A percentile compares a stretch with the other conserved stretches of the same genome.
Evolutionary conservation across 2,797 vertebrate genomes (phyloP).

Genomic region (Crenuchus spilurus): DNA sequence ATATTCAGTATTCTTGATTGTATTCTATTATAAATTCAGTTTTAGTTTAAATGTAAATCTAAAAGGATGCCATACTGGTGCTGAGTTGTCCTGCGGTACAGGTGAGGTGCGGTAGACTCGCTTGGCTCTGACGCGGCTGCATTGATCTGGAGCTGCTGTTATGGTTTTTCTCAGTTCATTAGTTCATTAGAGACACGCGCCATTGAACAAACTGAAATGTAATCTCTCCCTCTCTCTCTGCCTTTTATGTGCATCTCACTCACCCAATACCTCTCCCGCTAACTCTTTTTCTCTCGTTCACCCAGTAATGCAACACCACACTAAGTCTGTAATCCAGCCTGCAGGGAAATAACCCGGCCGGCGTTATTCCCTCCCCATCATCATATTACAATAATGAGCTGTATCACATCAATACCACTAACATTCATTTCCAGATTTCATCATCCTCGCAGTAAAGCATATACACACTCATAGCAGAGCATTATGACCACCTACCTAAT

Average conservation of each 20-base stretch:
- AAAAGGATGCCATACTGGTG: no score
- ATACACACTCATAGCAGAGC: no score
- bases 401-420: constrained; percentile 59
- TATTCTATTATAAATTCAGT: no score
- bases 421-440: no score
- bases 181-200: constrained; percentile 21
- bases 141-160: neutral
- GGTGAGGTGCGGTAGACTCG: no score
- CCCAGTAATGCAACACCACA: constrained; percentile 56
- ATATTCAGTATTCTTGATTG: no score
- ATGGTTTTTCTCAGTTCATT: neutral
- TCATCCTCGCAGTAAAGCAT: no score
- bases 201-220: constrained; percentile 21
- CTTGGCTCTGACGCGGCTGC: neutral
- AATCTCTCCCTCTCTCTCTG: neutral
- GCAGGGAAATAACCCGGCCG: constrained; percentile 61
- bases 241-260: neutral
- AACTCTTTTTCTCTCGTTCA: neutral
- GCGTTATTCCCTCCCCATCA: constrained; percentile 65
- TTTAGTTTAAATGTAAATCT: no score
- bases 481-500: no score
- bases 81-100: no score
- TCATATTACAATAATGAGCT: constrained; percentile 64
- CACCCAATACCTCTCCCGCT: neutral
- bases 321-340: constrained; percentile 60